Evolutionary conservation across 1,140 invertebrate species (phyloP), one percentile per base, ranked within the genome.

Genomic region (Plutomurus gul): DNA sequence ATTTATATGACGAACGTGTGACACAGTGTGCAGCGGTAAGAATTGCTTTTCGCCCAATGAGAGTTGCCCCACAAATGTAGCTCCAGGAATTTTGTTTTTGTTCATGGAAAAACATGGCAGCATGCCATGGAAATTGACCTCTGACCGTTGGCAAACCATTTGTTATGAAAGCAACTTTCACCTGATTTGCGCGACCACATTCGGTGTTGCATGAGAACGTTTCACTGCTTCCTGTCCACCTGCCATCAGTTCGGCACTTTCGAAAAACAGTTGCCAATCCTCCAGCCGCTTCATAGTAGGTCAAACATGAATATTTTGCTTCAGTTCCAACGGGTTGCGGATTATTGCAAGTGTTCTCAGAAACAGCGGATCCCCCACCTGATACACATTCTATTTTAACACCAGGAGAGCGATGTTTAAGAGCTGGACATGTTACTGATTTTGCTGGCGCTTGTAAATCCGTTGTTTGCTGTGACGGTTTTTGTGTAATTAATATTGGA

Each of bases 21-120:
- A 83, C 78, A 40, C 82, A 83, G 46, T 83, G 82, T 11, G 77
- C 82, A 13, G 82, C 82, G 10, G 82, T 83, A 0, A 83, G 16
- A 4, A 81, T 46, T 16, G 76, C 40, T 49, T 51, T 80, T 16
- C 16, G 30, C 4, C 49, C 27, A 20, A 82, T 75, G 0, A 82
- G 40, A 1, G 77, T 79, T 36, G 77, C 81, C 3, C 81, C 81
- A 43, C 81, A 82, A 33, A 79, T 77, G 37, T 56, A 82, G 4
- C 20, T 20, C 65, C 65, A 82, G 3, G 13, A 13, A n/a, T 13
- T 46, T n/a, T 18, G 8, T 37, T 47, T 33, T 22, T 20, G 3
- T 65, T 74, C 72, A 16, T 39, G 27, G 11, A 82, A 47, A 36
- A 78, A 78, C 22, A 78, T 49, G 20, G 73, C 81, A 10, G 75